Evolutionary conservation across 2,113 vertebrate genomes (phyloP).

Genomic region (Motacilla tschutschensis): DNA sequence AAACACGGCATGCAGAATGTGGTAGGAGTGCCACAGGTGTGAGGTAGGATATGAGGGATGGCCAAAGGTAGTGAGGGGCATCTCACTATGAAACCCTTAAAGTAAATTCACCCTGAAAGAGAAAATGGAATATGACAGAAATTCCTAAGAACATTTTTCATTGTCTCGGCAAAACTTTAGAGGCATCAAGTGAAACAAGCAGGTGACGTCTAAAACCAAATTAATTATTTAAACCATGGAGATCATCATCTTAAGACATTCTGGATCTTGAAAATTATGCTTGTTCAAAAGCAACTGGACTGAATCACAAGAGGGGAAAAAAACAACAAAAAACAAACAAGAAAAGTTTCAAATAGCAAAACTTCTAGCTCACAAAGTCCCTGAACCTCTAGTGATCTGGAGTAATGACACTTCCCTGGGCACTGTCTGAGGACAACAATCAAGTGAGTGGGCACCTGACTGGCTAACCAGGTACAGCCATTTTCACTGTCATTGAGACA

Average conservation of each 20-base stretch:
- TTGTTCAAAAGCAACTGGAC: background rate
- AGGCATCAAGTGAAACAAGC: background rate
- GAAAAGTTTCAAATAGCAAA: background rate
- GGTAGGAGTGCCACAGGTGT: background rate
- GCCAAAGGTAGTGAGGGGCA: background rate
- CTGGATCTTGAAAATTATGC: background rate
- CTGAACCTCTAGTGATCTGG: background rate
- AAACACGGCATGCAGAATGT: background rate
- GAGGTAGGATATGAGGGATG: background rate
- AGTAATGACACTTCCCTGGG: background rate
- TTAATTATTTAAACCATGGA: background rate
- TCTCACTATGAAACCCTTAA: background rate
- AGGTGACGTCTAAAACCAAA: background rate
- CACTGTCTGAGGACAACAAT: background rate
- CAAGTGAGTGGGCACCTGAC: accelerated
- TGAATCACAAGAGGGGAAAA: accelerated
- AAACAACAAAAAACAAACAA: background rate
- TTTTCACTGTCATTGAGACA: background rate
- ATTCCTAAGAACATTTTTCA: background rate
- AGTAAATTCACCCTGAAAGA: background rate
- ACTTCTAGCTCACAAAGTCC: background rate
- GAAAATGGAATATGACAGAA: background rate
- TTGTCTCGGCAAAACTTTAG: background rate
- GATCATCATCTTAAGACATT: background rate
- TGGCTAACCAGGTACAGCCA: background rate